Conservation (phyloP, 2,797 vertebrate genomes). For the Diceros bicornis region DNA sequence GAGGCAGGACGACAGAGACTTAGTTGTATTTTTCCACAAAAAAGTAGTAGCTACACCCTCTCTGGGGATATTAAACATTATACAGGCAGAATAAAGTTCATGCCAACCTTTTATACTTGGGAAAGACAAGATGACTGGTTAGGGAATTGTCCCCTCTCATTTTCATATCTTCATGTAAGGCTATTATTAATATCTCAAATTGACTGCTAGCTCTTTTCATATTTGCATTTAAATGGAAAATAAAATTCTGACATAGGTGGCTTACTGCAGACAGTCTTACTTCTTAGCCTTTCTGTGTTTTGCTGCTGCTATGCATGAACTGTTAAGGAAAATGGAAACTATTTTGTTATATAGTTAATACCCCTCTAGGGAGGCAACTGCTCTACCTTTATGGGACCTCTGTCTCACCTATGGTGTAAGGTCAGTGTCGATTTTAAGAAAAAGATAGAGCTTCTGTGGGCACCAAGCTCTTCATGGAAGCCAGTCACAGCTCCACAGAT, state of each 20-base stretch:
- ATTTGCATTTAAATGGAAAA: conserved; percentile 68
- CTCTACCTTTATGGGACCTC: background rate
- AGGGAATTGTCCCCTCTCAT: background rate
- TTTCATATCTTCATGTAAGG: background rate
- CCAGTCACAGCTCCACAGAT: conserved; percentile 14
- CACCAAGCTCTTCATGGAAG: background rate
- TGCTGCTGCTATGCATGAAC: background rate
- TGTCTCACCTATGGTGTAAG: background rate
- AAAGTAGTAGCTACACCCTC: background rate
- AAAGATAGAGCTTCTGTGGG: background rate
- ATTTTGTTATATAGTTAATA: background rate
- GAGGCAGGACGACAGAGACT: background rate
- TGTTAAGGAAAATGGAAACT: conserved; percentile 41
- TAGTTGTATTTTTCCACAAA: background rate
- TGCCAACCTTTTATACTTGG: background rate
- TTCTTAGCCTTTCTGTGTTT: background rate
- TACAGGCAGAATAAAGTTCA: background rate
- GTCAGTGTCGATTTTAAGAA: background rate
- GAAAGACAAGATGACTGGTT: background rate
- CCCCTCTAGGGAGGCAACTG: background rate
- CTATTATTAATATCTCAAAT: background rate
- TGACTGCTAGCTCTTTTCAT: conserved; percentile 28
- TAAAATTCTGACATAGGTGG: conserved; percentile 15
- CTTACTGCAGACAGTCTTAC: background rate
- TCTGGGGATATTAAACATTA: background rate